These are phyloP conservation scores for Amazona guildingii DNA, from an alignment of 2,113 vertebrate species.

Conservation along the genomic window DNA sequence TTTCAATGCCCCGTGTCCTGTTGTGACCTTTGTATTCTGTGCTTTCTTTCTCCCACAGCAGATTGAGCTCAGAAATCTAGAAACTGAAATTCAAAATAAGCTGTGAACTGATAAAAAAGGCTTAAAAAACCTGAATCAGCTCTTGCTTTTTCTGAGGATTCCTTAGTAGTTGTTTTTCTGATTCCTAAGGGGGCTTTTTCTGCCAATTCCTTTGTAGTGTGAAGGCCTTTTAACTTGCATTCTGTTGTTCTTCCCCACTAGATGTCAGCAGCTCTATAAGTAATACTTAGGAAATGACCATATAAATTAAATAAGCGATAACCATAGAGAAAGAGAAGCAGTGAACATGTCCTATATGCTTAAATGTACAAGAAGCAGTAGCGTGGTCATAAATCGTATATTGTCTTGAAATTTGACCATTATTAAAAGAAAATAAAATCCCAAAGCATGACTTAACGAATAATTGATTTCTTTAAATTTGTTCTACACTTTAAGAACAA, in stretches of 20 bases:
- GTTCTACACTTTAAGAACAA: neutral
- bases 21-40: neutral
- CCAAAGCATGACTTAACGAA: neutral
- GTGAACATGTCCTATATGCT: neutral
- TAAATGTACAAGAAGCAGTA: neutral
- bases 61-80: neutral
- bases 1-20: neutral
- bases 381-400: neutral
- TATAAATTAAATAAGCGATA: neutral
- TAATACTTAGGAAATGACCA: neutral
- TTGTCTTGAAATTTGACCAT: neutral
- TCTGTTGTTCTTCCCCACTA: neutral
- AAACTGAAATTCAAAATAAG: neutral
- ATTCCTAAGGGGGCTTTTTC: neutral
- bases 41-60: neutral
- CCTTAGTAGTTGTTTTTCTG: neutral
- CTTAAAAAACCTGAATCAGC: neutral
- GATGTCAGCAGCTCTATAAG: constrained; percentile 42
- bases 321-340: neutral
- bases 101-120: neutral
- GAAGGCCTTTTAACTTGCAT: neutral
- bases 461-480: neutral
- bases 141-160: neutral
- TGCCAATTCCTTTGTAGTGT: neutral
- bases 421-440: neutral